These are phyloP conservation scores for Mycteria americana DNA, from an alignment of 2,797 vertebrate species.

Conservation along the genomic window DNA sequence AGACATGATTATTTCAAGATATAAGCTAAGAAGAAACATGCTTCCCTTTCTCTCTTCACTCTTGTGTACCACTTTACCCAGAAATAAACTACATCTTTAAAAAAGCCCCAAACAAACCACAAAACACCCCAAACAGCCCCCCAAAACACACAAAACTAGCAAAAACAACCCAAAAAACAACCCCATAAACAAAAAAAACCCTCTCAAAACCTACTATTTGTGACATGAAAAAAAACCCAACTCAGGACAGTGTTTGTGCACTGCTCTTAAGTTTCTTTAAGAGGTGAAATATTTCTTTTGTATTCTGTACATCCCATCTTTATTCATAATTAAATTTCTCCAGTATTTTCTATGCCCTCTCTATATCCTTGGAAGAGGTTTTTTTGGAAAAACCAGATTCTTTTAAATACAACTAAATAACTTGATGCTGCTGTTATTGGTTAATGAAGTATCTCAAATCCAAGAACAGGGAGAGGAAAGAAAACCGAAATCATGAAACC, in stretches of 20 bases:
- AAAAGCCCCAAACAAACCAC: neutral
- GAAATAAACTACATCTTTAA: neutral
- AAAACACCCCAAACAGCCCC: neutral
- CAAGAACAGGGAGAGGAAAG: neutral
- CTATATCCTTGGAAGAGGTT: neutral
- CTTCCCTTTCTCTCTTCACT: neutral
- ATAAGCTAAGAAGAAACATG: neutral
- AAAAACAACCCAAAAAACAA: neutral
- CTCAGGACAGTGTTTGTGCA: neutral
- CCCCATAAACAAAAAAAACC: neutral
- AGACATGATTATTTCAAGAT: neutral
- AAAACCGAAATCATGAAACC: neutral
- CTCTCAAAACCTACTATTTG: neutral
- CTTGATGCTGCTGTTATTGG: neutral
- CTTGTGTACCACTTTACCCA: neutral
- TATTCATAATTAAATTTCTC: neutral
- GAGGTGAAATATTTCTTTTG: neutral
- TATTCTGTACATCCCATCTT: neutral
- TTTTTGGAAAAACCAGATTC: neutral
- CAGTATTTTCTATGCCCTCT: neutral
- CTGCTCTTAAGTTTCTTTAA: neutral
- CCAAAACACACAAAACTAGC: neutral
- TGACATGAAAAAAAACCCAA: neutral
- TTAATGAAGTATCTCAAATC: neutral
- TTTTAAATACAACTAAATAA: neutral